phyloP scores from a whole-genome alignment of 2,113 vertebrate genomes.

The Rhabdomys dilectus region DNA sequence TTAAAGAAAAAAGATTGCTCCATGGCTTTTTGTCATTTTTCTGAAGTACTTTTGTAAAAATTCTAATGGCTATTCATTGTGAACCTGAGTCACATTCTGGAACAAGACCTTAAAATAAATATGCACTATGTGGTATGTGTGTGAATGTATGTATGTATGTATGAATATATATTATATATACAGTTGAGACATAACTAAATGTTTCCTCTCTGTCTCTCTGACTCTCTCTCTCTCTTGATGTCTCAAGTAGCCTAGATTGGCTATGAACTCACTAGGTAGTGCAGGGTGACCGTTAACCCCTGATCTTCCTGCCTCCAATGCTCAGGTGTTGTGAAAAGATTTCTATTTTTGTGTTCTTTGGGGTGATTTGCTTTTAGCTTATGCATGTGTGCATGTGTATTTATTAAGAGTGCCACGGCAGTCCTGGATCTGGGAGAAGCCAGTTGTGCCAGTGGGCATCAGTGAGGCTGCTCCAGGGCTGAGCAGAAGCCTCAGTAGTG shows the following conservation, averaged over 20 bases:
- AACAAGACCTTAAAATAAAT: constrained; percentile 28
- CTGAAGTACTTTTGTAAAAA: background rate
- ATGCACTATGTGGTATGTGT: background rate
- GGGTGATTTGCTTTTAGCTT: background rate
- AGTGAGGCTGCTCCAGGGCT: background rate
- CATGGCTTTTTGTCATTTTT: background rate
- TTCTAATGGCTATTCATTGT: background rate
- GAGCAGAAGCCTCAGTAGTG: background rate
- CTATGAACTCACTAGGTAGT: background rate
- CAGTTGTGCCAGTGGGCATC: too few relatives aligned
- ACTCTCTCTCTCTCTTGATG: background rate
- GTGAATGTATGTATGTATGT: too few relatives aligned
- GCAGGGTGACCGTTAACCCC: background rate
- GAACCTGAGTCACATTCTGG: background rate
- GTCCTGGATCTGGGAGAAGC: too few relatives aligned
- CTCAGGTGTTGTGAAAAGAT: background rate
- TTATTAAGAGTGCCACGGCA: background rate
- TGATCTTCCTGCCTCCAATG: background rate
- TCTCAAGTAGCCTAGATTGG: background rate
- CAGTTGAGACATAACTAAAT: background rate
- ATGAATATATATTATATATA: background rate
- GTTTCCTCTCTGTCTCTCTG: background rate
- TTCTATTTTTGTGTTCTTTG: background rate
- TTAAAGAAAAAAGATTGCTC: background rate
- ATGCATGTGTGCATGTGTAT: background rate